phyloP scores from a whole-genome alignment of 2,113 vertebrate genomes.

The Lepus timidus region DNA sequence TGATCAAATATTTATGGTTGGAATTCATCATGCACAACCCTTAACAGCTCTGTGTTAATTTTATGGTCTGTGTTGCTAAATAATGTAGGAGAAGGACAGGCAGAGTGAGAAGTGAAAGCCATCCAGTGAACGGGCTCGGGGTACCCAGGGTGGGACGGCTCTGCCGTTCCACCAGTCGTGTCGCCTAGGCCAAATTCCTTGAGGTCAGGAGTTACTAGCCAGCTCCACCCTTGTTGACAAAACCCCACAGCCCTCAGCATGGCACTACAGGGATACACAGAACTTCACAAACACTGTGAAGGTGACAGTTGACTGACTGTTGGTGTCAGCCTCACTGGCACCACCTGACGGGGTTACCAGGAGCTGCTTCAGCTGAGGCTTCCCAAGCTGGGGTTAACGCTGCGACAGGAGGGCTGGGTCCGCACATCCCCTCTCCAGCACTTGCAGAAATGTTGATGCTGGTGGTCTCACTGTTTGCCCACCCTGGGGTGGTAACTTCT shows the following conservation, averaged over 20 bases:
- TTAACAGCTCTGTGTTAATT: slow-evolving; percentile 62
- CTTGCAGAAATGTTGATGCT: not conserved
- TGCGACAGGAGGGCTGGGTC: not conserved
- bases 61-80: slow-evolving; percentile 52
- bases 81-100: slow-evolving; percentile 43
- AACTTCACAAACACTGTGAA: not conserved
- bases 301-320: not conserved
- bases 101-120: not conserved
- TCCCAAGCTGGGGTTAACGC: not conserved
- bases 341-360: not conserved
- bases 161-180: not conserved
- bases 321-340: not conserved
- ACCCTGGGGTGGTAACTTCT: not conserved
- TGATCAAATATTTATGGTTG: slow-evolving; percentile 74
- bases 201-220: not conserved
- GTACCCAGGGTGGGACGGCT: not conserved
- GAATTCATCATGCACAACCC: slow-evolving; percentile 68
- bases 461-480: not conserved
- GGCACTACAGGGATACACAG: not conserved
- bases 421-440: not conserved
- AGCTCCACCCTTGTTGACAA: not conserved
- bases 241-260: not conserved
- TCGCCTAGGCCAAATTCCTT: not conserved
- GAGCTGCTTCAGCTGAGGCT: not conserved
- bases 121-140: not conserved